phyloP scores from a whole-genome alignment of 2,888 invertebrate genomes.

The Nemapogon koenigi region DNA sequence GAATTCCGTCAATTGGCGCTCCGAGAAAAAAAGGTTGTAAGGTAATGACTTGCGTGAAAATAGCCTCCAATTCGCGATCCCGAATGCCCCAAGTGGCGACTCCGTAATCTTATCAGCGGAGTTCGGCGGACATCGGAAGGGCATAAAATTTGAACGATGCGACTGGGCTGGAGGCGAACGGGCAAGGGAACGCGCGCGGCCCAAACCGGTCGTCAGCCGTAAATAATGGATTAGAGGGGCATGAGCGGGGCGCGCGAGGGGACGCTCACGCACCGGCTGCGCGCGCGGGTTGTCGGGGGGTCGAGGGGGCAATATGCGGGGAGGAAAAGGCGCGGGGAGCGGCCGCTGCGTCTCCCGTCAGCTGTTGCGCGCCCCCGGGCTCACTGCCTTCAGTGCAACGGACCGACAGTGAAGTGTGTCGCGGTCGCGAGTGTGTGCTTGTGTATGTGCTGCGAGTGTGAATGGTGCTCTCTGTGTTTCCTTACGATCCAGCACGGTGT shows the following conservation, averaged over 20 bases:
- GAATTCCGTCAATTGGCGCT: too few relatives aligned
- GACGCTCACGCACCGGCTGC: conserved; percentile 50
- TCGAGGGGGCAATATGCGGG: too few relatives aligned
- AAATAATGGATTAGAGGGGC: conserved; percentile 59
- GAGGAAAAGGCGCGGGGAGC: conserved; percentile 11
- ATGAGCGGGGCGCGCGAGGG: conserved; percentile 37
- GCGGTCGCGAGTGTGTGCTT: background rate
- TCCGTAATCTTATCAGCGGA: conserved; percentile 55
- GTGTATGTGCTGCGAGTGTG: conserved; percentile 23
- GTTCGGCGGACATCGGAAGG: conserved; percentile 64
- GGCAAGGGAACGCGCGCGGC: conserved; percentile 43
- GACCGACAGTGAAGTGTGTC: background rate
- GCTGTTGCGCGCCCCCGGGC: conserved; percentile 59
- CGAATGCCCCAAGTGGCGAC: conserved; percentile 3
- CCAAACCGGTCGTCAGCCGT: conserved; percentile 61
- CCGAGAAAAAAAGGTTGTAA: too few relatives aligned
- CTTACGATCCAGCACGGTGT: background rate
- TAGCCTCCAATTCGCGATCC: too few relatives aligned
- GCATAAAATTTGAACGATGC: conserved; percentile 61
- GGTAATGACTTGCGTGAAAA: too few relatives aligned
- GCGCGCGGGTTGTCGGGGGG: conserved; percentile 33
- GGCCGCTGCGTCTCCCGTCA: conserved; percentile 53
- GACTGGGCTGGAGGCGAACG: conserved; percentile 32
- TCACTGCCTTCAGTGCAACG: conserved; percentile 27
- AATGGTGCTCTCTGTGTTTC: too few relatives aligned